phyloP scores from a whole-genome alignment of 2,888 invertebrate genomes.

The Pachymerium ferrugineum region DNA sequence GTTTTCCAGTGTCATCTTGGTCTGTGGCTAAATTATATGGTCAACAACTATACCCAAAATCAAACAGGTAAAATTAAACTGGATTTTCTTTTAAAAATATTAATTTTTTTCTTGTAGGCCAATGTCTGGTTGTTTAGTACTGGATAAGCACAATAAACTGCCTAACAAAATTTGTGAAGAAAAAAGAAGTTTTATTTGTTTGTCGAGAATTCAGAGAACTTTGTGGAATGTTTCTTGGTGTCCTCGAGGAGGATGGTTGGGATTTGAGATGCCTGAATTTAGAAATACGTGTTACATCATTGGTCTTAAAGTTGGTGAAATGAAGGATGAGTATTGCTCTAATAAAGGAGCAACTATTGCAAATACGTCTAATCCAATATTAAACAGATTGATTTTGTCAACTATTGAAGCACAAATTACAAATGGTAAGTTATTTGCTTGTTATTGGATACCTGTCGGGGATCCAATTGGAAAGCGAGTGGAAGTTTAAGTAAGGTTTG shows the following conservation, averaged over 20 bases:
- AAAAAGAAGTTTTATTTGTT: background rate
- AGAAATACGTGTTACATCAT: constrained; percentile 81
- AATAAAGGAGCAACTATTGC: background rate
- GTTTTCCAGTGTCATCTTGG: background rate
- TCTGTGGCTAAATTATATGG: background rate
- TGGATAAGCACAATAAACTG: too few species aligned
- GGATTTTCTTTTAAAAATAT: background rate
- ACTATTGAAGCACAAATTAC: background rate
- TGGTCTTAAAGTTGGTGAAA: too few species aligned
- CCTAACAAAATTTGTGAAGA: background rate
- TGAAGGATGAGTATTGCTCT: background rate
- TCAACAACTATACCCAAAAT: background rate
- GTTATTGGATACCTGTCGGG: too few species aligned
- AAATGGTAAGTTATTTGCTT: too few species aligned
- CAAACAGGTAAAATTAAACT: background rate
- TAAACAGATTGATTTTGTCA: background rate
- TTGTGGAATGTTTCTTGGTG: constrained; percentile 4
- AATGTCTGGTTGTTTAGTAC: too few species aligned
- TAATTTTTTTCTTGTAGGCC: background rate
- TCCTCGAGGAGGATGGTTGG: background rate
- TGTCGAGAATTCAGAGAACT: background rate
- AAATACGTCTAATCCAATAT: background rate
- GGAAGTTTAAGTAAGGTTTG: too few species aligned
- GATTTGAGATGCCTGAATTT: background rate
- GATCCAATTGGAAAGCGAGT: background rate